Base-by-base conservation (phyloP, 2,888 invertebrate species). In the Meloe dianella region DNA sequence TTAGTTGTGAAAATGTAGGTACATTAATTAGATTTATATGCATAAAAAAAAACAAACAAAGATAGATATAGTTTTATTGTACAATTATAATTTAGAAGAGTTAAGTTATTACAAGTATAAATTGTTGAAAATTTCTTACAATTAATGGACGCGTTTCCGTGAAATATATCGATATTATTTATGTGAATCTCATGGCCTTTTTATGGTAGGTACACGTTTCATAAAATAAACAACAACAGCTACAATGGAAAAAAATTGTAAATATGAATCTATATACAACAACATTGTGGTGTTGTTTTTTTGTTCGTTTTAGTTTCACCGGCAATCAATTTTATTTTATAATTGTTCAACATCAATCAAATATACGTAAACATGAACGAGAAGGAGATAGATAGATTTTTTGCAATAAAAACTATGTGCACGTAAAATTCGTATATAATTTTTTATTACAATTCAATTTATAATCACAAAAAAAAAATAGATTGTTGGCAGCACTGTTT, bases 81-180 rank as follows among this genome's bases (percentile, higher is more conserved):
- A 32, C 32, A 32, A 32, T 32, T 32, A 32, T 32, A 22, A 57
- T 57, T n/a, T 29, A 22, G 29, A 22, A 14, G 24, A 24, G 14
- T 29, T 14, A n/a, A 72, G 65, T 72, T 65, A 69, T 69, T 63
- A 69, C 67, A 68, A 68, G 63, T 71, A 75, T 76, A 75, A 75
- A 76, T 76, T 71, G 72, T 66, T 61, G 75, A 41, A 74, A 74
- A n/a, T n/a, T n/a, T 73, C 74, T 71, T 66, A 69, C 72, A 72
- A 71, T 76, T 75, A 77, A 76, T 76, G 75, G 71, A 71, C 71
- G 74, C 72, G 64, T 75, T 75, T 73, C 75, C 72, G 70, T 75
- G 74, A 75, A 76, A 75, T 74, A 73, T 75, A 74, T 70, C 68
- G 74, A 73, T 47, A 47, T 73, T 75, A 74, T 75, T 75, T 76